These are phyloP conservation scores for Arrhamphus sclerolepis DNA, from an alignment of 2,797 vertebrate species.

Conservation along the genomic window DNA sequence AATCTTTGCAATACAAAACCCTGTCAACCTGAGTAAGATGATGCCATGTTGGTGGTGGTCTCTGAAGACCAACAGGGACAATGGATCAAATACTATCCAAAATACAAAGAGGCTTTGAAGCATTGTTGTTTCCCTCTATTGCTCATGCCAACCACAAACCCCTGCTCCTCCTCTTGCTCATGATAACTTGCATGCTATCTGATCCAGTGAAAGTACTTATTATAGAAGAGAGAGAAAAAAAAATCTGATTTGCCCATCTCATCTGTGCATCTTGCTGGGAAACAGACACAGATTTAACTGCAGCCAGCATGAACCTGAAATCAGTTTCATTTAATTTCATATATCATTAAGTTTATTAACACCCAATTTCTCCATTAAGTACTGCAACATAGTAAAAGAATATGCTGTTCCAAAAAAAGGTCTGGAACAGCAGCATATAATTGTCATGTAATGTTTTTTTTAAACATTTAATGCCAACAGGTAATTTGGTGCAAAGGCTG, in stretches of 20 bases:
- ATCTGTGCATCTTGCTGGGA: conserved; percentile 49
- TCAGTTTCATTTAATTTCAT: no score
- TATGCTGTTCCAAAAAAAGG: no score
- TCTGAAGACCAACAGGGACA: conserved; percentile 75
- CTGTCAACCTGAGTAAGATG: conserved; percentile 76
- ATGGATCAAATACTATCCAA: conserved; percentile 80
- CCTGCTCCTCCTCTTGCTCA: conserved; percentile 49
- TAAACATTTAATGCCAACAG: no score
- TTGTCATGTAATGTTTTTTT: no score
- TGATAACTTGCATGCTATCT: conserved; percentile 34
- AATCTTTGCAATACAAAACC: conserved; percentile 67
- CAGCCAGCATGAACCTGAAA: no score
- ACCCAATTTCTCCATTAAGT: no score
- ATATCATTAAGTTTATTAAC: no score
- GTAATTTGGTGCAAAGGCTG: no score
- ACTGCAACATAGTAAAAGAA: no score
- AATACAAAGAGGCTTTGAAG: conserved; percentile 77
- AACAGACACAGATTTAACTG: no score
- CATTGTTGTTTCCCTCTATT: conserved; percentile 71
- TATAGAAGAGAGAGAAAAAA: conserved; percentile 30
- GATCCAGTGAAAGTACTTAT: conserved; percentile 61
- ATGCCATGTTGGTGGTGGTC: conserved; percentile 79
- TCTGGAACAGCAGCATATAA: no score
- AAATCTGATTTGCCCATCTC: conserved; percentile 44
- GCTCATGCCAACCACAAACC: conserved; percentile 54